Evolutionary conservation across 1,140 invertebrate species (phyloP).

Genomic region (Hypothenemus hampei): DNA sequence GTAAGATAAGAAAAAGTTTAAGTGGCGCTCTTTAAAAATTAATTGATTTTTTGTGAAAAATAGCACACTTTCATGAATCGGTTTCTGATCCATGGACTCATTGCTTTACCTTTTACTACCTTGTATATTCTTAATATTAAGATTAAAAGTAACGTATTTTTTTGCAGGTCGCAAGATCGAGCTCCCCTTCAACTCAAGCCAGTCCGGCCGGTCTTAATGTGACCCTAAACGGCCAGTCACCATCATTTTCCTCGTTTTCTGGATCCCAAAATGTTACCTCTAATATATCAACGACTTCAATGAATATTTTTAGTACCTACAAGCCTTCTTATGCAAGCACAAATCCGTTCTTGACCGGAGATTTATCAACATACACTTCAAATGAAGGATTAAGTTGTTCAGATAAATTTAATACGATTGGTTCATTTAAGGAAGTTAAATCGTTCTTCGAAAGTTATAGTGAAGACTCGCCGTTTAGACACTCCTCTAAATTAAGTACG

Average conservation of each 20-base stretch:
- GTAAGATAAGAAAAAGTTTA: not conserved
- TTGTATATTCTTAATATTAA: not conserved
- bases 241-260: conserved; percentile 40
- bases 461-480: conserved; percentile 30
- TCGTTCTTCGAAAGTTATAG: conserved; percentile 39
- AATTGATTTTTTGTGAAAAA: too few species aligned
- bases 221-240: conserved; percentile 48
- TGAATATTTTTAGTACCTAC: conserved; percentile 36
- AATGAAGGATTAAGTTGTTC: conserved; percentile 31
- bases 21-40: not conserved
- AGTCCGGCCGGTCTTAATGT: conserved; percentile 55
- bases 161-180: conserved; percentile 37
- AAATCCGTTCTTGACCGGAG: conserved; percentile 53
- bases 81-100: too few species aligned
- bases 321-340: conserved; percentile 49
- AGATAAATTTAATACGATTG: conserved; percentile 41
- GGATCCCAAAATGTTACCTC: conserved; percentile 42
- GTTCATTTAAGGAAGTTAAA: conserved; percentile 38
- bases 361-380: conserved; percentile 49
- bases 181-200: conserved; percentile 51
- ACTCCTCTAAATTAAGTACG: conserved; percentile 34
- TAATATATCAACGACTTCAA: conserved; percentile 42
- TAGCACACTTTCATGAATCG: too few species aligned
- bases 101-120: not conserved
- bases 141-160: not conserved